Conservation (phyloP, 2,888 invertebrate species). For the Drosophila koepferae region DNA sequence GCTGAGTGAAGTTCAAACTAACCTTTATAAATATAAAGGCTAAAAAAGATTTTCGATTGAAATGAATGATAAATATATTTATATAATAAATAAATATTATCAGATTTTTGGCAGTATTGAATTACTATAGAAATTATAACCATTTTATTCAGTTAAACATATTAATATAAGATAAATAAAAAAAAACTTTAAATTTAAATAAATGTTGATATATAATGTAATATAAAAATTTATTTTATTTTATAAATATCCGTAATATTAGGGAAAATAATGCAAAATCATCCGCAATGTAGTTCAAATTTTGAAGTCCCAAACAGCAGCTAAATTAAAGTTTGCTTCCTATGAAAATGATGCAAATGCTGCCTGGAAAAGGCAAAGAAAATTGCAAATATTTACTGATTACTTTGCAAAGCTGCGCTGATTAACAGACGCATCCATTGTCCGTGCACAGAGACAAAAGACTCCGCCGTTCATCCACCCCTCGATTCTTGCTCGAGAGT, state of each 20-base stretch:
- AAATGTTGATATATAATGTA: too few relatives aligned
- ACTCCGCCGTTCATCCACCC: not conserved
- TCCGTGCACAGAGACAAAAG: constrained; percentile 45
- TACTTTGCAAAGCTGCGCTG: constrained; percentile 68
- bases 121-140: too few relatives aligned
- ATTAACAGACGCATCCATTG: constrained; percentile 66
- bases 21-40: not conserved
- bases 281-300: too few relatives aligned
- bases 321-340: constrained; percentile 69
- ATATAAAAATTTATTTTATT: too few relatives aligned
- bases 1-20: not conserved
- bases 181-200: not conserved
- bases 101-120: not conserved
- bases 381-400: constrained; percentile 78
- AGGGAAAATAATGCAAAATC: not conserved
- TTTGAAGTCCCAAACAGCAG: not conserved
- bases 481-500: too few relatives aligned
- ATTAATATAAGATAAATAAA: not conserved
- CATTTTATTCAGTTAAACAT: too few relatives aligned
- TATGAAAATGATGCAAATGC: constrained; percentile 78
- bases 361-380: constrained; percentile 24
- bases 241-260: too few relatives aligned
- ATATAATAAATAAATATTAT: not conserved
- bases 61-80: too few relatives aligned
- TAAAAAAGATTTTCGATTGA: not conserved